These are phyloP conservation scores for Drosophila multiciliata DNA, from an alignment of 2,888 invertebrate species.

Conservation along the genomic window DNA sequence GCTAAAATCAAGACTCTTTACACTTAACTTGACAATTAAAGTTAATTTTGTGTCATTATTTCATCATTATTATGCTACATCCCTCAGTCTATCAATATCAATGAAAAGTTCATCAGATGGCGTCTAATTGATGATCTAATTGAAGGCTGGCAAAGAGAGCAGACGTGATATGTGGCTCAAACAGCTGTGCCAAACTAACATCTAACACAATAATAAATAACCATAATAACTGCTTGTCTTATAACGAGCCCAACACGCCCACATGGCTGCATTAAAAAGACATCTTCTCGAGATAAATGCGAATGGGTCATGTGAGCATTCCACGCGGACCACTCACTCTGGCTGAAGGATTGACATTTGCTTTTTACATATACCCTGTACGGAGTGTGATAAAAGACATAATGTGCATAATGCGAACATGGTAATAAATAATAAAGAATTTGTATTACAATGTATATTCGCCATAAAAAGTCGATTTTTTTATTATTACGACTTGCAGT, in stretches of 20 bases:
- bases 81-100: constrained; percentile 27
- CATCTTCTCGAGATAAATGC: constrained; percentile 75
- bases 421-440: not conserved
- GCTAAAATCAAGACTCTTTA: not conserved
- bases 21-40: not conserved
- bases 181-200: constrained; percentile 53
- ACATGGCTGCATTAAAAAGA: constrained; percentile 69
- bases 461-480: not conserved
- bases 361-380: constrained; percentile 32
- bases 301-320: constrained; percentile 69
- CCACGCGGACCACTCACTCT: constrained; percentile 47
- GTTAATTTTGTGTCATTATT: not conserved
- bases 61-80: too few relatives aligned
- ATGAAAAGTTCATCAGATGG: constrained; percentile 34
- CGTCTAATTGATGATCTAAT: constrained; percentile 68
- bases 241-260: constrained; percentile 62
- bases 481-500: not conserved
- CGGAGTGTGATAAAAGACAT: not conserved
- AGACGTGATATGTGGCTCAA: constrained; percentile 32
- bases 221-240: constrained; percentile 64
- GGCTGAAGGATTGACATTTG: constrained; percentile 66
- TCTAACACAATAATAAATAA: constrained; percentile 62
- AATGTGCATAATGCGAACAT: not conserved
- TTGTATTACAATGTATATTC: too few relatives aligned
- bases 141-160: constrained; percentile 48